Evolutionary conservation across 35 echinoderm and acorn worm genomes (phyloP).

Genomic region (Lytechinus variegatus): DNA sequence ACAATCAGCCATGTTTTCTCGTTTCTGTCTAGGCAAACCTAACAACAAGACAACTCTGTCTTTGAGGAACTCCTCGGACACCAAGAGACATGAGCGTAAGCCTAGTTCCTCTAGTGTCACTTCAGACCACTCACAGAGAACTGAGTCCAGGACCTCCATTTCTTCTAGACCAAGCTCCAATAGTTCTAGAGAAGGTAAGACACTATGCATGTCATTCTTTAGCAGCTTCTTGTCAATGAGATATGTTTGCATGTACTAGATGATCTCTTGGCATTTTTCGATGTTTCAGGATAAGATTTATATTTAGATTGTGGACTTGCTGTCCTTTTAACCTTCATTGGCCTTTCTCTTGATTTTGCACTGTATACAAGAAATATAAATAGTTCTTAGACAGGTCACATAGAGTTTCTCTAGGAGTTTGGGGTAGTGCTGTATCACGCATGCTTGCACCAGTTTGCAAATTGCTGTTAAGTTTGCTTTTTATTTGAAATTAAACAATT

Average conservation of each 20-base stretch:
- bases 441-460: neutral
- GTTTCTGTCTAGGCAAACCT: constrained; percentile 51
- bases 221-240: neutral
- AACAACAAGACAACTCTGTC: constrained; percentile 60
- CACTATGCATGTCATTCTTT: neutral
- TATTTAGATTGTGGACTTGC: neutral
- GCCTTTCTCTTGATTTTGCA: neutral
- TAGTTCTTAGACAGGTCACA: neutral
- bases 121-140: constrained; percentile 74
- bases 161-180: constrained; percentile 76
- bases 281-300: neutral
- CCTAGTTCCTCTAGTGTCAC: constrained; percentile 83
- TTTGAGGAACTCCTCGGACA: constrained; percentile 48
- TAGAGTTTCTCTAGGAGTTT: neutral
- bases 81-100: constrained; percentile 63
- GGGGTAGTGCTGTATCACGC: neutral
- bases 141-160: constrained; percentile 75
- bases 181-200: constrained; percentile 79
- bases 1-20: neutral
- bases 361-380: neutral
- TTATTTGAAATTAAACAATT: neutral
- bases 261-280: neutral
- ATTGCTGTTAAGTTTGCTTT: constrained; percentile 19
- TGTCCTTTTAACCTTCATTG: neutral
- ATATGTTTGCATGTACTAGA: neutral